These are phyloP conservation scores for Porites lutea DNA, from an alignment of 64 coral and sea anemone genomes.

Conservation along the genomic window DNA sequence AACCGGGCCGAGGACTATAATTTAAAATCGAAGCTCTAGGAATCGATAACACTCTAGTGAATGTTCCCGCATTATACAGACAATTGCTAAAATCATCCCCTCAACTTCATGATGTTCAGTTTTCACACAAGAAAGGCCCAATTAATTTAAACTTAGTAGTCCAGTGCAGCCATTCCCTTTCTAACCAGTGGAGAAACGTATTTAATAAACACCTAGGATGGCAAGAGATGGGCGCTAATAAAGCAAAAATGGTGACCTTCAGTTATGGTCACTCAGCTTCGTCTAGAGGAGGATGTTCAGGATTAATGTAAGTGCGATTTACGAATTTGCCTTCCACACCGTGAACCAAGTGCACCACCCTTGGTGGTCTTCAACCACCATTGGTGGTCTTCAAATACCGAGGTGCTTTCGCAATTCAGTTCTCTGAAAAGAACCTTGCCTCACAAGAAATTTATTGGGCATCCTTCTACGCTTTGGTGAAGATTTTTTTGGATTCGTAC, in stretches of 20 bases:
- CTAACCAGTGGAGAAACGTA: constrained; percentile 33
- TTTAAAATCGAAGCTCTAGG: constrained; percentile 47
- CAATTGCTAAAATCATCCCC: constrained; percentile 37
- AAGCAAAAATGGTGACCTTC: neutral
- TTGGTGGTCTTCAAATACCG: constrained; percentile 12
- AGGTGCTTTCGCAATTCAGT: constrained; percentile 18
- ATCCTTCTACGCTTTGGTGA: neutral
- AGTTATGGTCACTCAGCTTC: constrained; percentile 26
- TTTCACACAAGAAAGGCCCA: constrained; percentile 43
- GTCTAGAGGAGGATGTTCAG: neutral
- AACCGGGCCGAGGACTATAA: too few species aligned
- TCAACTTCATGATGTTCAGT: constrained; percentile 51
- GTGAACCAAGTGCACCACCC: neutral
- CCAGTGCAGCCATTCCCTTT: constrained; percentile 58
- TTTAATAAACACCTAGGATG: constrained; percentile 11
- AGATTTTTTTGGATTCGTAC: constrained; percentile 7
- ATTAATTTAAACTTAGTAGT: constrained; percentile 48
- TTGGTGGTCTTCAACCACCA: constrained; percentile 1
- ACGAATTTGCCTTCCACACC: neutral
- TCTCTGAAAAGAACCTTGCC: constrained; percentile 32
- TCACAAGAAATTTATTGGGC: constrained; percentile 13
- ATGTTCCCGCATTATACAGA: constrained; percentile 33
- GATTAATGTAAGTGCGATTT: constrained; percentile 1
- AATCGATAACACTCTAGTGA: constrained; percentile 28
- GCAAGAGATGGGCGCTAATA: constrained; percentile 22